A percentile compares a stretch with the other conserved stretches of the same genome.
phyloP scores from a whole-genome alignment of 2,113 vertebrate genomes.

The Poeciliopsis turrubarensis region DNA sequence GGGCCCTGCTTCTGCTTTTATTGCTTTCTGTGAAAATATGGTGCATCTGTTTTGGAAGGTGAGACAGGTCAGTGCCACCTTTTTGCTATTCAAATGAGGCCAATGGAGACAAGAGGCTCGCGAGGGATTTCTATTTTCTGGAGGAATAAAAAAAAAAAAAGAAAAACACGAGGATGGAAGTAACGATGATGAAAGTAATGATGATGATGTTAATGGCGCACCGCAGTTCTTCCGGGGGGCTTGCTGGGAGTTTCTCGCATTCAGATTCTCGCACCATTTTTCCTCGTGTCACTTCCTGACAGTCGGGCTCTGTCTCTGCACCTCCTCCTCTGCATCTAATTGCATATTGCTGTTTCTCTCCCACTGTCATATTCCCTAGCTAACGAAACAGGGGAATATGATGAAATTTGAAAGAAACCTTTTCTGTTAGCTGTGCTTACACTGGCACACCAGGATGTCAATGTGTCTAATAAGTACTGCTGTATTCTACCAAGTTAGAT shows the following conservation, averaged over 20 bases:
- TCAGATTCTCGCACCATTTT: conserved; percentile 38
- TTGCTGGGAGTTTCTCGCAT: conserved; percentile 41
- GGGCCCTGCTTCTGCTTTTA: conserved; percentile 63
- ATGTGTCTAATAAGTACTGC: neutral
- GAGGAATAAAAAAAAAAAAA: conserved; percentile 11
- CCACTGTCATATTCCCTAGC: neutral
- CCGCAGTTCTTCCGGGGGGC: conserved; percentile 28
- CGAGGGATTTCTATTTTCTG: conserved; percentile 43
- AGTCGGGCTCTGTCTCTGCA: conserved; percentile 14
- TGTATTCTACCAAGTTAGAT: neutral
- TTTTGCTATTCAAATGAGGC: conserved; percentile 62
- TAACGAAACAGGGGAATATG: conserved; percentile 15
- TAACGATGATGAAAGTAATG: conserved; percentile 38
- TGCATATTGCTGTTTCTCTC: neutral
- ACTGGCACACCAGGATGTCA: conserved; percentile 14
- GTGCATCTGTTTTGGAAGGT: conserved; percentile 64
- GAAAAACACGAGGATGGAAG: conserved; percentile 34
- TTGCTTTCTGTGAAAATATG: conserved; percentile 68
- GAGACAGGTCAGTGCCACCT: conserved; percentile 32
- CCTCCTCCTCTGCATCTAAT: conserved; percentile 30
- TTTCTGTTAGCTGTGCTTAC: neutral
- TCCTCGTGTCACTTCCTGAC: conserved; percentile 24
- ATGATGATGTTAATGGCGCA: conserved; percentile 51
- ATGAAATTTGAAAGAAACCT: conserved; percentile 24
- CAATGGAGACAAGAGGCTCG: conserved; percentile 41